Base-by-base conservation (phyloP, 1,140 invertebrate genomes). In the Monochamus saltuarius region DNA sequence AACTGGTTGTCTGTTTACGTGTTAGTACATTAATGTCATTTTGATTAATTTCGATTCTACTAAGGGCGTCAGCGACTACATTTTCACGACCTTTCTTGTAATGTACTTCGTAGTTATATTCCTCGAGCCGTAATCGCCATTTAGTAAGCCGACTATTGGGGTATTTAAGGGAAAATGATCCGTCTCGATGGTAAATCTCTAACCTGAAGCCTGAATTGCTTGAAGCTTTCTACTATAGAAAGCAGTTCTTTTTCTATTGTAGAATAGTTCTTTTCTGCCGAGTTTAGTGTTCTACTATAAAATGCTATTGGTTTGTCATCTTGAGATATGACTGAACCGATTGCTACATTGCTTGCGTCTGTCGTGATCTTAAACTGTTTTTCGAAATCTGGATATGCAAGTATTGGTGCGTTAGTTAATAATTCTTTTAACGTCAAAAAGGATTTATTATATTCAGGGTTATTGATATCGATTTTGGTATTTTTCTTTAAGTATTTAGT, bases 281-380 rank as follows among this genome's bases (percentile, higher is more conserved):
- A 17, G 40, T 65, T 69, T 55, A 72, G 39, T 10, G 65, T 38
- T 60, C 66, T 50, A 29, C 22, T 29, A 6, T 29, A 29, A 29
- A 29, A 29, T 29, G 22, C 22, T 29, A 29, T 35, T 73, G 71
- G 17, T n/a, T n/a, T n/a, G n/a, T n/a, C n/a, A n/a, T n/a, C n/a
- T n/a, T n/a, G n/a, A n/a, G 67, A 73, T 17, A 80, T 51, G 0
- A 79, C 71, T 2, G 67, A 67, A 9, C 75, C 77, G 0, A 79
- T 54, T 0, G 75, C 76, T 17, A 60, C 56, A 17, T 75, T 70
- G 7, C 65, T 71, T 1, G 76, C 77, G 40, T 79, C 78, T 1
- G 73, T 76, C 0, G 70, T 76, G 13, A 78, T 22, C 1, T 63
- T 62, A 61, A 79, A 79, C n/a, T 58, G 49, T 65, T 75, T 61